Base-by-base conservation (phyloP, 2,113 vertebrate species). In the Menura novaehollandiae region DNA sequence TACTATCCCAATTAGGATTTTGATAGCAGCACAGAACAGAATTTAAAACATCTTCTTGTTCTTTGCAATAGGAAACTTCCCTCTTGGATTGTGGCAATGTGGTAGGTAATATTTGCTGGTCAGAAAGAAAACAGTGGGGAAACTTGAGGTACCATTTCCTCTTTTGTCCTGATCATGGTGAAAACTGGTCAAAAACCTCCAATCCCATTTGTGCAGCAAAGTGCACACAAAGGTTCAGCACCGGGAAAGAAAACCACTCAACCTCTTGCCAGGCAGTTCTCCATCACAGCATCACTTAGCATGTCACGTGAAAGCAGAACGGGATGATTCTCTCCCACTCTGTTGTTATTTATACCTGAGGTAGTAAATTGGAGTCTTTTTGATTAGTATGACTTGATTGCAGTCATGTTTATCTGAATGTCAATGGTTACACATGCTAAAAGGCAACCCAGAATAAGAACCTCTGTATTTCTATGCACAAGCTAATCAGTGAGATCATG, bases 281-380 rank as follows among this genome's bases (percentile, higher is more conserved):
- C 79, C 16, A 39, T 14, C 71, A 69, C 53, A 39, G 78, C 59
- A 32, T 11, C 44, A 10, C 85, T 72, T 62, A 74, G n/a, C 85
- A 39, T 12, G 47, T 74, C 68, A 56, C 64, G 66, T 60, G 51
- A 69, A 78, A 51, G 59, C 64, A 23, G 16, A 81, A 81, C 0
- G 5, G n/a, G 33, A 68, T 24, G 28, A 79, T 87, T 64, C 69
- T 72, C 80, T 91, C 88, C 91, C 77, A 91, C 76, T 91, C 91
- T 82, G 90, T 93, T 95, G 95, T 94, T 94, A 96, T 94, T 96
- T 96, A 94, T 91, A 92, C 86, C 69, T 53, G 82, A 92, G 80
- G 69, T 60, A 82, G 69, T 94, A 87, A 93, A 96, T 85, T 52
- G 82, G 46, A 73, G 60, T 52, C 60, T 81, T 86, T 93, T 85